Conservation (phyloP, 1,140 invertebrate genomes). For the Drosophila mayri region DNA sequence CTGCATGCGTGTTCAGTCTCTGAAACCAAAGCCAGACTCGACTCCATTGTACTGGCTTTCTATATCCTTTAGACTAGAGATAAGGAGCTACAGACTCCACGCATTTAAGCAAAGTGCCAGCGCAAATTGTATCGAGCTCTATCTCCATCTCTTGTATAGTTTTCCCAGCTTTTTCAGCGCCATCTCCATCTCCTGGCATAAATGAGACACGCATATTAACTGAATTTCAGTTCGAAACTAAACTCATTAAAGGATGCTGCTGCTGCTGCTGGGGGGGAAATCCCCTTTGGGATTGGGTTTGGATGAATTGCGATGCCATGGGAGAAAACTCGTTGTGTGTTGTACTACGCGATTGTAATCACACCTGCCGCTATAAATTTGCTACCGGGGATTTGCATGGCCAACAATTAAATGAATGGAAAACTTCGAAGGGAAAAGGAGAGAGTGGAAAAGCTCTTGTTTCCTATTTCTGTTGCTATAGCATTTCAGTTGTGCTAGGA, state of each 20-base stretch:
- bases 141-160: slow-evolving; percentile 19
- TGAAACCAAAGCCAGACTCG: background rate
- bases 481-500: slow-evolving; percentile 9
- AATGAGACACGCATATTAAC: slow-evolving; percentile 74
- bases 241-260: slow-evolving; percentile 74
- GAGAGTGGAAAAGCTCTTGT: slow-evolving; percentile 31
- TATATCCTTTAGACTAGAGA: slow-evolving; percentile 26
- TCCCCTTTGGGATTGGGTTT: slow-evolving; percentile 14
- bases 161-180: slow-evolving; percentile 8
- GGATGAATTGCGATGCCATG: background rate
- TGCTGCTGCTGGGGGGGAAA: slow-evolving; percentile 7
- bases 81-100: slow-evolving; percentile 62
- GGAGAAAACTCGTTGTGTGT: slow-evolving; percentile 25
- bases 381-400: slow-evolving; percentile 64
- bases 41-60: slow-evolving; percentile 43
- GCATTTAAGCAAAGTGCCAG: slow-evolving; percentile 71
- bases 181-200: slow-evolving; percentile 28
- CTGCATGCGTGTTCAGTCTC: slow-evolving; percentile 19
- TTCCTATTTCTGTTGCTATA: slow-evolving; percentile 22
- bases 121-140: slow-evolving; percentile 72
- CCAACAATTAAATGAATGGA: slow-evolving; percentile 75
- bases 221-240: slow-evolving; percentile 77
- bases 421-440: slow-evolving; percentile 32
- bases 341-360: slow-evolving; percentile 59
- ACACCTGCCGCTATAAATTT: slow-evolving; percentile 72